Evolutionary conservation across 2,888 invertebrate species (phyloP), one percentile per base, ranked within the genome.

Genomic region (Conus canariensis): DNA sequence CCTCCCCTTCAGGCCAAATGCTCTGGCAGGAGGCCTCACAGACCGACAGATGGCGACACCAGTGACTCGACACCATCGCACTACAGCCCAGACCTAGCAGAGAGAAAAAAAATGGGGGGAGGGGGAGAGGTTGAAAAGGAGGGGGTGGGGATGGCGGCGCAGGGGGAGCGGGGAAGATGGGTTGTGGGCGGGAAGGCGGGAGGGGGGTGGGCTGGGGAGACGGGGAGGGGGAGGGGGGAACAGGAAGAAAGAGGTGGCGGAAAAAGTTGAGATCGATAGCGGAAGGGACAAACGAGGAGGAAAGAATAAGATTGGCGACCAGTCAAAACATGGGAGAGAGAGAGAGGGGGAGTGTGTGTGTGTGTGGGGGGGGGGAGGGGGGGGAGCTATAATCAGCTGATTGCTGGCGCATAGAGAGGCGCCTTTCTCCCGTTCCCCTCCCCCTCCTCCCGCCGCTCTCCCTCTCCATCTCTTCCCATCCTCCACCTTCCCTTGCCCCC

Each of bases 251-350:
- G 16, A 3, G 70, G 70, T 0, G 16, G 22, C 1, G 70, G 16
- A 2, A 16, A 16, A 19, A 70, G n/a, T 70, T 0, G 22, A 70
- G 22, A 70, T 70, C 70, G 70, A 70, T 70, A 22, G 22, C 70
- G 70, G 70, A 70, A 70, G 22, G 19, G 70, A 22, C 22, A 16
- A 70, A 70, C 22, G 70, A 70, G 70, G 70, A 70, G 70, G 70
- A 70, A 70, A 70, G 70, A 70, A 70, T 70, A 16, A 70, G 70
- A 70, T 70, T 70, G 22, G 70, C 70, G 70, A 70, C 70, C 70
- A 70, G 70, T 70, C 70, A 70, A 70, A 70, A 70, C 70, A 70
- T 22, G 16, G 70, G 4, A 22, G 70, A 8, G 16, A 19, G 70
- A 19, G n/a, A 19, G 22, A 19, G 22, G n/a, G 70, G n/a, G 70